These are phyloP conservation scores for Polyommatus icarus DNA, from an alignment of 2,888 invertebrate species.

Conservation along the genomic window DNA sequence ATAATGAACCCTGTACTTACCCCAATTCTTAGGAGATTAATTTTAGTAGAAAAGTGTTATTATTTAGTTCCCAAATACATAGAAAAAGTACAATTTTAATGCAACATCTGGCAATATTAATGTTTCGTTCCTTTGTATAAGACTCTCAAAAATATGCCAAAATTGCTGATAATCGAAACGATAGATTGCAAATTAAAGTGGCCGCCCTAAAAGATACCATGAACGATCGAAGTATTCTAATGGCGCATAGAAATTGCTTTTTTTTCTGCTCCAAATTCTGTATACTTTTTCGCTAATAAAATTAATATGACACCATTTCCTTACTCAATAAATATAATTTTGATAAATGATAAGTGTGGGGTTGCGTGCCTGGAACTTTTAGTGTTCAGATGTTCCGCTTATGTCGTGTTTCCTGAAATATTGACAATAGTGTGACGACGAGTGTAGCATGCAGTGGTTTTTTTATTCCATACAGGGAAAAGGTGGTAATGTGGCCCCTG, in stretches of 20 bases:
- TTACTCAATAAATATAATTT: slow-evolving; percentile 37
- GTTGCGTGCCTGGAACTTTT: slow-evolving; percentile 41
- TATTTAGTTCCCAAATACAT: no score
- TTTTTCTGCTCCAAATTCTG: no score
- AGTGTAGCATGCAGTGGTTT: no score
- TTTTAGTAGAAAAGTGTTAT: background rate
- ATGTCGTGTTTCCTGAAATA: slow-evolving; percentile 8
- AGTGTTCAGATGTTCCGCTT: slow-evolving; percentile 13
- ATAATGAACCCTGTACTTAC: background rate
- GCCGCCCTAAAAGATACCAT: background rate
- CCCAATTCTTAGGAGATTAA: background rate
- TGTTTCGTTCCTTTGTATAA: no score
- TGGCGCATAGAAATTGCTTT: background rate
- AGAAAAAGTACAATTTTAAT: no score
- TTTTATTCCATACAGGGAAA: no score
- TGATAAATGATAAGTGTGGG: slow-evolving; percentile 42
- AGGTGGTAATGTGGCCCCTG: no score
- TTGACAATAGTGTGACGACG: background rate
- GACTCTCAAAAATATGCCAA: no score
- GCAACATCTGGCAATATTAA: no score
- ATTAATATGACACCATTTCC: slow-evolving; percentile 29
- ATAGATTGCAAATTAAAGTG: background rate
- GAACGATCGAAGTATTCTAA: no score
- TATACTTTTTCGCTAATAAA: slow-evolving; percentile 3
- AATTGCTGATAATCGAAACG: no score